A percentile compares a stretch with the other conserved stretches of the same genome.
phyloP scores from a whole-genome alignment of 2,113 vertebrate species.

The Neolamprologus variostigma region DNA sequence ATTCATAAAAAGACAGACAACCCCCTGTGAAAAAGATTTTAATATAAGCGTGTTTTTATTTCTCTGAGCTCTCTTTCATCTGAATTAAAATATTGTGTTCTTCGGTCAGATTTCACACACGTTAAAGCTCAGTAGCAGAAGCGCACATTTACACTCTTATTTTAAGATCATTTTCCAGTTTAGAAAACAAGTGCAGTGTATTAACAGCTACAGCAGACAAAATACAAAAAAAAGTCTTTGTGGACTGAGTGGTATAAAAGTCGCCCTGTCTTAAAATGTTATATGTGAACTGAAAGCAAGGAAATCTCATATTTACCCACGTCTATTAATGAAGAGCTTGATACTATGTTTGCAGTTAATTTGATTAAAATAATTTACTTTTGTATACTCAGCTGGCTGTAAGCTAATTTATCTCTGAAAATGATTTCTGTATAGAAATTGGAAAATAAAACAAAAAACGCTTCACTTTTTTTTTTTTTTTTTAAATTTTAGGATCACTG shows the following conservation, averaged over 20 bases:
- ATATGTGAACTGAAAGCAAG: not conserved
- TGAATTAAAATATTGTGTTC: not conserved
- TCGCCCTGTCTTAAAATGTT: not conserved
- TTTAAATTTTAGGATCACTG: not conserved
- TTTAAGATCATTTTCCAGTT: slow-evolving; percentile 26
- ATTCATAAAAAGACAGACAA: slow-evolving; percentile 31
- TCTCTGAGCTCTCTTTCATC: not conserved
- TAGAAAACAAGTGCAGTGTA: slow-evolving; percentile 29
- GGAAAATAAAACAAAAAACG: not conserved
- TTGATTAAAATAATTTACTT: slow-evolving; percentile 51
- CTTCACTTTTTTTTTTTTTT: not conserved
- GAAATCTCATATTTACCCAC: not conserved
- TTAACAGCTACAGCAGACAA: slow-evolving; percentile 53
- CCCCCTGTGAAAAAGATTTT: slow-evolving; percentile 15
- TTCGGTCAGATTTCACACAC: not conserved
- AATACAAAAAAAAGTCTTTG: not conserved
- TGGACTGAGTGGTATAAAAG: slow-evolving; percentile 18
- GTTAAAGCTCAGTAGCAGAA: not conserved
- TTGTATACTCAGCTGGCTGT: not conserved
- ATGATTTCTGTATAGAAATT: slow-evolving; percentile 10
- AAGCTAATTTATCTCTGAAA: slow-evolving; percentile 1
- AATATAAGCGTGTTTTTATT: not conserved
- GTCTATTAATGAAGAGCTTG: not conserved
- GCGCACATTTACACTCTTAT: not conserved
- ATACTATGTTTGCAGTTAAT: not conserved